These are phyloP conservation scores for Aplodontia rufa DNA, from an alignment of 2,113 vertebrate genomes.

Conservation along the genomic window DNA sequence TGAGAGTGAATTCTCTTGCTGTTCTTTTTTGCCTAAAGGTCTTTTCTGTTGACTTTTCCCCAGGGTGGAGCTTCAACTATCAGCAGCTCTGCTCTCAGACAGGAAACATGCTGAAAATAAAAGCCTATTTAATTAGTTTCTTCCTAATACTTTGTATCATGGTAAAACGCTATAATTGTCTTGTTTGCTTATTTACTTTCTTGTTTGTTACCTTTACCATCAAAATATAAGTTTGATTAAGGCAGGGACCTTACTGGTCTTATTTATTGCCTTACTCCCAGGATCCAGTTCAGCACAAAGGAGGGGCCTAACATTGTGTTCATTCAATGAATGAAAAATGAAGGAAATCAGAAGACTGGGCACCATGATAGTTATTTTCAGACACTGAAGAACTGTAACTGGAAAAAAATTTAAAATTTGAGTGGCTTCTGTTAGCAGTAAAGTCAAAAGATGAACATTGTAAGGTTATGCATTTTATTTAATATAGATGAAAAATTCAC, in stretches of 20 bases:
- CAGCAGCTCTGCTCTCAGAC: not conserved
- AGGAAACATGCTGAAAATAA: not conserved
- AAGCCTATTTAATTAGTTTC: not conserved
- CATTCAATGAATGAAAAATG: not conserved
- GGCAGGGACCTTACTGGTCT: not conserved
- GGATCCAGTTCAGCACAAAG: not conserved
- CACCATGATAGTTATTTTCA: not conserved
- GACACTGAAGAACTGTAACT: not conserved
- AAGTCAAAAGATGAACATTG: conserved; percentile 19
- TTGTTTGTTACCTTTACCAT: not conserved
- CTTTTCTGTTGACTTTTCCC: not conserved
- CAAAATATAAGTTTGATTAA: not conserved
- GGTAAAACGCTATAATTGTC: not conserved
- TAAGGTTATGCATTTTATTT: not conserved
- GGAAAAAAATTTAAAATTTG: not conserved
- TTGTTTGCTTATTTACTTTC: not conserved
- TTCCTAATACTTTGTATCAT: not conserved
- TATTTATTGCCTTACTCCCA: not conserved
- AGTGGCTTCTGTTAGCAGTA: not conserved
- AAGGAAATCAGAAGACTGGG: not conserved
- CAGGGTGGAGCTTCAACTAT: not conserved
- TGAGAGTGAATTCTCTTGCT: not conserved
- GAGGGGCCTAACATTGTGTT: not conserved
- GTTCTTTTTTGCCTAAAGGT: not conserved
- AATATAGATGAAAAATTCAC: not conserved